Evolutionary conservation across 2,113 vertebrate species (phyloP).

Genomic region (Gadus chalcogrammus): DNA sequence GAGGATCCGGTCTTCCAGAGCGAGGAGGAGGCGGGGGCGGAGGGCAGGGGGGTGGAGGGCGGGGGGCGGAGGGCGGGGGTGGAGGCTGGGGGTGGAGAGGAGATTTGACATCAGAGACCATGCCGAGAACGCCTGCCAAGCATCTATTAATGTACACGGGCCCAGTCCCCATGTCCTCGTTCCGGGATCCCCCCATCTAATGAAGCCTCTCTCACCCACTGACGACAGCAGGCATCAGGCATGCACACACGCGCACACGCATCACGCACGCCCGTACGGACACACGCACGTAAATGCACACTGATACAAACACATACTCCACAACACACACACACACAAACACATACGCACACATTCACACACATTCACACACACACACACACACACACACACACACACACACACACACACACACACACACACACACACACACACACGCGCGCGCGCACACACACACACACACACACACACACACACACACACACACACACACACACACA

Average conservation of each 20-base stretch:
- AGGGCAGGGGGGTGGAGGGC: background rate
- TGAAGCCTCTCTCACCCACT: conserved; percentile 45
- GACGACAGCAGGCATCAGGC: no score
- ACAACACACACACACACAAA: no score
- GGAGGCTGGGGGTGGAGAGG: background rate
- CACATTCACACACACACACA: no score
- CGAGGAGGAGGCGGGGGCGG: background rate
- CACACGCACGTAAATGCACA: no score
- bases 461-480: conserved; percentile 14
- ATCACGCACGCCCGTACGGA: no score
- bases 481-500: conserved; percentile 22
- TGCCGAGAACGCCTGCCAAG: background rate
- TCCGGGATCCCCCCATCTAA: conserved; percentile 51
- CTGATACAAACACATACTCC: no score
- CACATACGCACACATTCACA: no score
- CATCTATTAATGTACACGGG: conserved; percentile 54
- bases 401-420: no score
- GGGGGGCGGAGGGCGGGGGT: no score
- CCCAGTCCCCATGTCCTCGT: conserved; percentile 30
- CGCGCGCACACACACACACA: conserved; percentile 13
- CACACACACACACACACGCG: no score
- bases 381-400: no score
- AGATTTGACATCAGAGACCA: conserved; percentile 38
- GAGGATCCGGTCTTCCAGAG: conserved; percentile 31
- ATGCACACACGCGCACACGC: no score